Percentiles rank a stretch among this genome's conserved stretches.
These are phyloP conservation scores for Mormyrus iriodes DNA, from an alignment of 2,113 vertebrate species.

Conservation along the genomic window DNA sequence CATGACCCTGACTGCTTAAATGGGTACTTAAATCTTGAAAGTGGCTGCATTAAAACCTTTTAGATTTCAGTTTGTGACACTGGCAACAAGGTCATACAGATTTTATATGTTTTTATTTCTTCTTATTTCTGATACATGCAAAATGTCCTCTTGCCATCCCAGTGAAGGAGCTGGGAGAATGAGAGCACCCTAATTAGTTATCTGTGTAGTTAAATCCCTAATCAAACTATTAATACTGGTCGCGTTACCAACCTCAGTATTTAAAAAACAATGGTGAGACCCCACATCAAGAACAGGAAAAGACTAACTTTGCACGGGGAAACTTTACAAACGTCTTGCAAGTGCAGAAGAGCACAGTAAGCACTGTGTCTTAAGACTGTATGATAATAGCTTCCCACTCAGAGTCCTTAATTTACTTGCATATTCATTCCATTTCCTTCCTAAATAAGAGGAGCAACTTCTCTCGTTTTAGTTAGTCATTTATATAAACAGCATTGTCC, in stretches of 20 bases:
- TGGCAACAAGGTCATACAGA: neutral
- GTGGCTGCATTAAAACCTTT: neutral
- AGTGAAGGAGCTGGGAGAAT: neutral
- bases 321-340: too few species aligned
- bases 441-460: neutral
- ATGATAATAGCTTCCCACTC: neutral
- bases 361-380: neutral
- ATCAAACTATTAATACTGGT: neutral
- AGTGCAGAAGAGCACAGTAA: neutral
- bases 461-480: neutral
- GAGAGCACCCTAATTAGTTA: neutral
- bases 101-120: neutral
- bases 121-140: constrained; percentile 1
- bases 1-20: neutral
- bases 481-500: neutral
- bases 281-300: neutral
- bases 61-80: neutral
- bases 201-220: neutral
- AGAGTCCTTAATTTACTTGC: neutral
- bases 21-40: neutral
- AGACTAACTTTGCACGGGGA: neutral
- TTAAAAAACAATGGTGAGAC: neutral
- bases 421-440: neutral
- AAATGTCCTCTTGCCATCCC: too few species aligned
- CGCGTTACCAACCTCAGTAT: neutral